Evolutionary conservation across 2,113 vertebrate genomes (phyloP), one percentile per base, ranked within the genome.

Genomic region (Hoplias malabaricus): DNA sequence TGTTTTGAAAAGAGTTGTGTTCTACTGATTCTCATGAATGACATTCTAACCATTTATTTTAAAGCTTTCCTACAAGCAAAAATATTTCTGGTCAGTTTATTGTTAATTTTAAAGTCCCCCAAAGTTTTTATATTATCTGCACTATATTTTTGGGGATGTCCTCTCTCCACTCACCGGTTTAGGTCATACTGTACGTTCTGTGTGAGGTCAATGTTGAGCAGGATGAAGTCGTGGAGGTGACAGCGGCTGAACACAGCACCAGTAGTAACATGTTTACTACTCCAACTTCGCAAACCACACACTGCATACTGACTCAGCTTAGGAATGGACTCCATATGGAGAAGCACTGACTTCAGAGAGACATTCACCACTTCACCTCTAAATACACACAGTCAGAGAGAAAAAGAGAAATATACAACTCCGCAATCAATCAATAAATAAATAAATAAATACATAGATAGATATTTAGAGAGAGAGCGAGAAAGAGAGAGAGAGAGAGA

Each of bases 151-250:
- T n/a, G n/a, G n/a, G n/a, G n/a, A n/a, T n/a, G n/a, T n/a, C n/a
- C n/a, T n/a, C n/a, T n/a, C n/a, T n/a, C n/a, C n/a, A 50, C 93
- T 81, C 86, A 99, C 98, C 98, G 94, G 87, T 98, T 98, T 0
- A 96, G 94, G 86, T 99, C 97, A 42, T 99, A 99, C 87, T 98
- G 96, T 67, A 99, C 95, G 1, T 98, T 98, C 90, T 98, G 96
- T 1, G 97, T 98, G 88, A 98, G 90, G 87, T 99, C 98, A 80
- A 95, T 93, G 65, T 99, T 99, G 59, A 99, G 95, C 86, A 99
- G 89, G 76, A 98, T 89, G 59, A 98, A 96, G 84, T 98, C 95
- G 16, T 92, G 96, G 69, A 99, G 93, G 0, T 99, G 97, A 79
- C 97, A 95, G 43, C 96, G 94, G 25, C 95, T 96, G 91, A 98